phyloP scores from a whole-genome alignment of 2,888 invertebrate species.

The Cybosia mesomella region DNA sequence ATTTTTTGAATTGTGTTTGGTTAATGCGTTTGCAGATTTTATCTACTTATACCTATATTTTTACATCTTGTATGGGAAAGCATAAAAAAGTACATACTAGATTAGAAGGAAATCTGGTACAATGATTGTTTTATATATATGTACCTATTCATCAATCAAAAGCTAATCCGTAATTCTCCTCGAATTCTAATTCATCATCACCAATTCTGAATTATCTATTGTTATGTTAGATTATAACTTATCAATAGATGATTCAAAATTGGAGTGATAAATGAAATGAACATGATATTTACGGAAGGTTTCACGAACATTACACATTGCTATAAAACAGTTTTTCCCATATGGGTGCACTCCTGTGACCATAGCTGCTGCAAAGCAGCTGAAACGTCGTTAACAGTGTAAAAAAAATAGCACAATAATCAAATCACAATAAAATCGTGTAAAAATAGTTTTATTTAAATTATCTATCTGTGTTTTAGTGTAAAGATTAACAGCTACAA shows the following conservation, averaged over 20 bases:
- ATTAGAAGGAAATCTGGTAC: not conserved
- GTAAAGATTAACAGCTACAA: not conserved
- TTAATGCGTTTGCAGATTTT: not conserved
- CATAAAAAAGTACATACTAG: not conserved
- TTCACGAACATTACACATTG: not conserved
- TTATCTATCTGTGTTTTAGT: not conserved
- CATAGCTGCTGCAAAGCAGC: not conserved
- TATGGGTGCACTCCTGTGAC: not conserved
- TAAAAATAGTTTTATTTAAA: not conserved
- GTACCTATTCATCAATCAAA: not conserved
- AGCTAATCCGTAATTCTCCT: conserved; percentile 29
- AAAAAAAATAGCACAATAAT: not conserved
- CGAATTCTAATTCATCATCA: conserved; percentile 37
- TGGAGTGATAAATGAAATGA: too few species aligned
- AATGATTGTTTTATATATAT: conserved; percentile 2
- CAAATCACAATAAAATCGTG: not conserved
- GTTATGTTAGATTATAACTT: too few species aligned
- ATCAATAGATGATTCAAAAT: too few species aligned
- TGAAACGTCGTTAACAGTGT: not conserved
- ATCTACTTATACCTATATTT: not conserved
- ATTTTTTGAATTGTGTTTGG: not conserved
- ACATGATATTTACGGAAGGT: too few species aligned
- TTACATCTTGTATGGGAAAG: too few species aligned
- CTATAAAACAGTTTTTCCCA: not conserved
- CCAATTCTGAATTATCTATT: too few species aligned